A percentile compares a stretch with the other conserved stretches of the same genome.
These are phyloP conservation scores for Xylophagus ater DNA, from an alignment of 2,888 invertebrate species.

Conservation along the genomic window DNA sequence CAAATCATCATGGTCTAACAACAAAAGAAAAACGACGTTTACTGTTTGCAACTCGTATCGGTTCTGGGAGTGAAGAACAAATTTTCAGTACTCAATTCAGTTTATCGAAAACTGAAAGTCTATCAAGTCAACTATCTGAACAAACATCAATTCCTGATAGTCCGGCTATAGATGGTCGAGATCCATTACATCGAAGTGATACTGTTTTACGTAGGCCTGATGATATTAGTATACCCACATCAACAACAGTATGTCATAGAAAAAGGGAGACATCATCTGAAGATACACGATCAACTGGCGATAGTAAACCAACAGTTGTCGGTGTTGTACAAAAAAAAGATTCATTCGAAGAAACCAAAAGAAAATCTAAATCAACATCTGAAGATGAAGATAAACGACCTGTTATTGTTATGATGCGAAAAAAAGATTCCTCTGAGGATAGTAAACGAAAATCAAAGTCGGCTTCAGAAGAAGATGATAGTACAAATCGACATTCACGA, in stretches of 20 bases:
- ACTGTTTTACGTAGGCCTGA: constrained; percentile 32
- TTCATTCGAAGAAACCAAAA: constrained; percentile 17
- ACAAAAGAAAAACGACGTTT: constrained; percentile 41
- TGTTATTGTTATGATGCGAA: constrained; percentile 27
- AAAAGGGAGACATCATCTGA: too few species aligned
- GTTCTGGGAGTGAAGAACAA: constrained; percentile 52
- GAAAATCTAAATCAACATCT: constrained; percentile 28
- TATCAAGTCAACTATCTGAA: constrained; percentile 50
- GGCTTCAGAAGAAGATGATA: constrained; percentile 33
- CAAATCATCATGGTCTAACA: constrained; percentile 28
- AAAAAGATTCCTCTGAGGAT: constrained; percentile 24
- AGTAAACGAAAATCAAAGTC: constrained; percentile 28
- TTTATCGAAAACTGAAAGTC: constrained; percentile 52
- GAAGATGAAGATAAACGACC: constrained; percentile 28
- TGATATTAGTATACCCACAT: constrained; percentile 9
- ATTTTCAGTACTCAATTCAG: constrained; percentile 56
- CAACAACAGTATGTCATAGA: neutral
- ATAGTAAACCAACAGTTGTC: constrained; percentile 12
- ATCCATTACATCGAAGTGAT: constrained; percentile 30
- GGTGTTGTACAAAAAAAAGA: constrained; percentile 16
- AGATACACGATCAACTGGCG: too few species aligned
- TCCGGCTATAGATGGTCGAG: constrained; percentile 17
- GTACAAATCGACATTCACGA: constrained; percentile 33
- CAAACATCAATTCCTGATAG: constrained; percentile 26
- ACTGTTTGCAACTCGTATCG: constrained; percentile 56